Evolutionary conservation across 1,140 invertebrate species (phyloP).

Genomic region (Hylaeus anthracinus): DNA sequence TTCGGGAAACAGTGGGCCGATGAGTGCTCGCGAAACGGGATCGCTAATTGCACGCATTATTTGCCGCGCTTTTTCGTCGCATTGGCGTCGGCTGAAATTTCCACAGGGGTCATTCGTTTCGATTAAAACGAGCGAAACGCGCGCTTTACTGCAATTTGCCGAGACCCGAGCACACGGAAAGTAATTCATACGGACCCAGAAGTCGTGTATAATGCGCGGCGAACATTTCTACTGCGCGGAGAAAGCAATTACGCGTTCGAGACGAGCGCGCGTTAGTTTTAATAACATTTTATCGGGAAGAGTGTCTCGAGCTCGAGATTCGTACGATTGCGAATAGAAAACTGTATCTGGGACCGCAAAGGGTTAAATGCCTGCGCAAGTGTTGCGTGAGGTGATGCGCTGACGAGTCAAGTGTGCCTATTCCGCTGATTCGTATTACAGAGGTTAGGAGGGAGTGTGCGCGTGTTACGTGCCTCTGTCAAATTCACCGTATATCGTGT

Average conservation of each 20-base stretch:
- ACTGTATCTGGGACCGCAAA: conserved; percentile 21
- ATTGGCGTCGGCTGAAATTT: neutral
- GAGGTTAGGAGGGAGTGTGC: neutral
- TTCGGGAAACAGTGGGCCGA: neutral
- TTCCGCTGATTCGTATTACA: conserved; percentile 51
- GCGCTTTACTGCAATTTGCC: conserved; percentile 5
- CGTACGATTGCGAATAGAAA: neutral
- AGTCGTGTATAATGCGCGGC: neutral
- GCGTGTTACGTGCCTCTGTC: conserved; percentile 55
- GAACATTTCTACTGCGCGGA: conserved; percentile 1
- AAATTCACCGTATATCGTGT: conserved; percentile 54
- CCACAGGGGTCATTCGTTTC: conserved; percentile 27
- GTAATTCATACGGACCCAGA: neutral
- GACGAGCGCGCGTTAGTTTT: neutral
- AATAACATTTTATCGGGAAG: neutral
- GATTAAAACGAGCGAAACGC: conserved; percentile 25
- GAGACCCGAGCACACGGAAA: neutral
- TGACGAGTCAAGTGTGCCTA: conserved; percentile 67
- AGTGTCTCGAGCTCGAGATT: neutral
- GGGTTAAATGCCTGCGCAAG: conserved; percentile 57
- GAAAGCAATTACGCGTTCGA: conserved; percentile 21
- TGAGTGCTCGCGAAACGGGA: conserved; percentile 2
- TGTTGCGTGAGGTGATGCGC: conserved; percentile 63
- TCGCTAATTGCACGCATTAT: conserved; percentile 29
- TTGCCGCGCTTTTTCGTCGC: conserved; percentile 8